phyloP scores from a whole-genome alignment of 2,888 invertebrate genomes.

The Acleris emargana region DNA sequence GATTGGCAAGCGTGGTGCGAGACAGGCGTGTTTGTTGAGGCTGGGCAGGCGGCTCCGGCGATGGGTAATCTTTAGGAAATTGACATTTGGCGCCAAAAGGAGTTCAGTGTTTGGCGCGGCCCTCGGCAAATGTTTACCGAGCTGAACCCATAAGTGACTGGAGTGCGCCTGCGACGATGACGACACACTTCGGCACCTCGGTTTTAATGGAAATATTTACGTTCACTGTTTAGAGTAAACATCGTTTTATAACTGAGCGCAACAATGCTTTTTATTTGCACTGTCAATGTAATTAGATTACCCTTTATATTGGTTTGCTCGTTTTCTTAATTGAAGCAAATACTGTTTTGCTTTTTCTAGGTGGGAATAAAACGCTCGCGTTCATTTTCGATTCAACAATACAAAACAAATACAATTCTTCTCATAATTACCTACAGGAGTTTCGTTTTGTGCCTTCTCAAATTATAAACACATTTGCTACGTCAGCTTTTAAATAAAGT shows the following conservation, averaged over 20 bases:
- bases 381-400: too few relatives aligned
- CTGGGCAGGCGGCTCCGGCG: constrained; percentile 52
- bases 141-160: constrained; percentile 57
- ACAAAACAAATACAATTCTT: too few relatives aligned
- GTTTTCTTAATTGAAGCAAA: not conserved
- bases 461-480: too few relatives aligned
- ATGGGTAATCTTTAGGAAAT: constrained; percentile 71
- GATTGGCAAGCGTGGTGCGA: constrained; percentile 42
- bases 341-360: too few relatives aligned
- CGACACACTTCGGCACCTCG: constrained; percentile 14
- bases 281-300: constrained; percentile 1
- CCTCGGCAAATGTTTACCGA: constrained; percentile 69
- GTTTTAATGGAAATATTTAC: constrained; percentile 12
- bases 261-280: constrained; percentile 10
- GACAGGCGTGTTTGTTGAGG: constrained; percentile 54
- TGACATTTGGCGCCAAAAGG: constrained; percentile 72
- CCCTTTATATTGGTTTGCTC: not conserved
- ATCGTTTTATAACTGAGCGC: constrained; percentile 5
- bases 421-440: too few relatives aligned
- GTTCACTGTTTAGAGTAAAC: constrained; percentile 21
- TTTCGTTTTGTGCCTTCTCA: too few relatives aligned
- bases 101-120: constrained; percentile 64
- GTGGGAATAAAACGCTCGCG: too few relatives aligned
- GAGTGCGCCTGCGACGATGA: constrained; percentile 39
- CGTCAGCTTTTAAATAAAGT: too few relatives aligned